A percentile compares a stretch with the other conserved stretches of the same genome.
Conservation (phyloP, 2,888 invertebrate genomes). For the Tricholauxania praeusta region DNA sequence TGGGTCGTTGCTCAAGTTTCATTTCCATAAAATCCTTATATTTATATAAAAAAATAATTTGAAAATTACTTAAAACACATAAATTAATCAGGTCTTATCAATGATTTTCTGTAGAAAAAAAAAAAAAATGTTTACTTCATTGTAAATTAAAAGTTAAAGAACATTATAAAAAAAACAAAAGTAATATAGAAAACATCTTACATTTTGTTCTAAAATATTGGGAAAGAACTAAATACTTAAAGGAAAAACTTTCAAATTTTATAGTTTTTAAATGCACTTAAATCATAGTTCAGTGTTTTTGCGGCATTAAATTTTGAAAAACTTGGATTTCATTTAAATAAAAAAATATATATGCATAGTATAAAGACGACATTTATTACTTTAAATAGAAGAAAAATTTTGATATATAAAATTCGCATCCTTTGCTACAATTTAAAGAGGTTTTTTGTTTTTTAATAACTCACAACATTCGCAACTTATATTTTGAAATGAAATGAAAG, state of each 20-base stretch:
- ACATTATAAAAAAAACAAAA: slow-evolving; percentile 4
- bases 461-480: slow-evolving; percentile 32
- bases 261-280: neutral
- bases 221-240: neutral
- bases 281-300: neutral
- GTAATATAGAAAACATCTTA: slow-evolving; percentile 2
- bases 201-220: slow-evolving; percentile 27
- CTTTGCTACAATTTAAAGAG: slow-evolving; percentile 49
- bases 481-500: slow-evolving; percentile 16
- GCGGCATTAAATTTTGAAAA: neutral
- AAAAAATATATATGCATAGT: slow-evolving; percentile 42
- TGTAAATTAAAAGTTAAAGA: slow-evolving; percentile 32
- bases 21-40: too few species aligned
- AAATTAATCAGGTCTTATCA: too few species aligned
- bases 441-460: slow-evolving; percentile 38
- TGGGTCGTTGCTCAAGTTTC: slow-evolving; percentile 9
- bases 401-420: slow-evolving; percentile 44
- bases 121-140: slow-evolving; percentile 22
- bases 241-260: slow-evolving; percentile 13
- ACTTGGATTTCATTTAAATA: slow-evolving; percentile 43
- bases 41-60: too few species aligned
- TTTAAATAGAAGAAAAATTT: slow-evolving; percentile 28
- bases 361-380: slow-evolving; percentile 42
- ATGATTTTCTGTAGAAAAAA: slow-evolving; percentile 19
- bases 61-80: too few species aligned